Conservation (phyloP, 2,113 vertebrate genomes). For the Cacatua alba region DNA sequence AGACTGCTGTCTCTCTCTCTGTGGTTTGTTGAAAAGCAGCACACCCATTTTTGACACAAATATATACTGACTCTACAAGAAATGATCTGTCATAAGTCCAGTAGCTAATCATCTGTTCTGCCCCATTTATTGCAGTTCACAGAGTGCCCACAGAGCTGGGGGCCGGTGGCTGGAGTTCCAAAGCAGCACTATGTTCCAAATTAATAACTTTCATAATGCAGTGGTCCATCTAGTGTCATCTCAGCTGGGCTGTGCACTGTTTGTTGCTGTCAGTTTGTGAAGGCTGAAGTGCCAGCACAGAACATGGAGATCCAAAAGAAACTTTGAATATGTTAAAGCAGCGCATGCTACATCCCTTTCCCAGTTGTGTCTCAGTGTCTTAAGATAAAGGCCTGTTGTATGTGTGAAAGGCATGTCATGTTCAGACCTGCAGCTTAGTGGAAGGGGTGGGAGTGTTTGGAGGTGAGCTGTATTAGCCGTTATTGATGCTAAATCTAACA, state of each 20-base stretch:
- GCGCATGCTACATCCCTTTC: accelerated
- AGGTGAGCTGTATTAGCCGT: neutral
- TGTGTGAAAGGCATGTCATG: neutral
- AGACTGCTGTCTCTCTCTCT: neutral
- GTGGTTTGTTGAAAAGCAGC: neutral
- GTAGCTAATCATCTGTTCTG: neutral
- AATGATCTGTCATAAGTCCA: neutral
- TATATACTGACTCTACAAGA: neutral
- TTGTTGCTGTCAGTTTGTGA: neutral
- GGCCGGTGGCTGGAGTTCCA: neutral
- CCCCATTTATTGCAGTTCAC: neutral
- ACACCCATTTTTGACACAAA: neutral
- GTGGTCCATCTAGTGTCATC: neutral
- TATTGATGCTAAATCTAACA: neutral
- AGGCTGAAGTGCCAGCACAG: neutral
- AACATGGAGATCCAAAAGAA: neutral
- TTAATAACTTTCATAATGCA: neutral
- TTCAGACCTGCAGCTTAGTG: neutral
- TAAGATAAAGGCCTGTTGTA: neutral
- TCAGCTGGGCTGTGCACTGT: neutral
- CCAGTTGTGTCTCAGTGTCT: neutral
- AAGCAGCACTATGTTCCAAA: neutral
- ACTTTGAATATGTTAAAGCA: neutral
- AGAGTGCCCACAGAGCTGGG: neutral
- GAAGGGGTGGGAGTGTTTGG: neutral